Conservation (phyloP, 35 echinoderm and acorn worm genomes). For the Apostichopus parvimensis region DNA sequence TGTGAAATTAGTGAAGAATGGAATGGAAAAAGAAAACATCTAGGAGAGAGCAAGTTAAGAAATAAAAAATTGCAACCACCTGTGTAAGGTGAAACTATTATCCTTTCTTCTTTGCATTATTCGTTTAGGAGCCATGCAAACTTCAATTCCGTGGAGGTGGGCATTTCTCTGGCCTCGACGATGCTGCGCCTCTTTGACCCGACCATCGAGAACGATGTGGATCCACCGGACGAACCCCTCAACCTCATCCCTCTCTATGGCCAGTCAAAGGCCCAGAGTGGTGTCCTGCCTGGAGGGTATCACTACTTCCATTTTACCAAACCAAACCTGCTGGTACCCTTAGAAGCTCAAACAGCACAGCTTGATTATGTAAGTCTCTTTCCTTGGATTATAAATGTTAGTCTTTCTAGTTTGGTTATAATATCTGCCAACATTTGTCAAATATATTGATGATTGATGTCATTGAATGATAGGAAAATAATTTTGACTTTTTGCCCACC, state of each 20-base stretch:
- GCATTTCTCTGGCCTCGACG: constrained; percentile 73
- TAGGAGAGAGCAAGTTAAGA: too few relatives aligned
- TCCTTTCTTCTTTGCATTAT: too few relatives aligned
- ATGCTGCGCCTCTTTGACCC: constrained; percentile 95
- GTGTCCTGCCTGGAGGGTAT: constrained; percentile 74
- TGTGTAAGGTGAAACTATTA: too few relatives aligned
- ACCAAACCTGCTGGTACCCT: constrained; percentile 61
- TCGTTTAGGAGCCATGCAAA: constrained; percentile 77
- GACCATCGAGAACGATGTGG: constrained; percentile 76
- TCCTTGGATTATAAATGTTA: not conserved
- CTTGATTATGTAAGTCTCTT: constrained; percentile 84
- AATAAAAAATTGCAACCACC: too few relatives aligned
- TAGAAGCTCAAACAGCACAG: constrained; percentile 80
- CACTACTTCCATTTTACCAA: constrained; percentile 87
- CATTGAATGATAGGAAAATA: too few relatives aligned
- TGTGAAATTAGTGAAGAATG: too few relatives aligned
- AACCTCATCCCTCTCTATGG: constrained; percentile 83
- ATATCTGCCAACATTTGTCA: not conserved
- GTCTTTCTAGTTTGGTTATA: not conserved
- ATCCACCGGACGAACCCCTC: constrained; percentile 70
- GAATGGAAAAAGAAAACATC: too few relatives aligned
- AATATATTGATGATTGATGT: not conserved
- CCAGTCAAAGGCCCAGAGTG: constrained; percentile 73
- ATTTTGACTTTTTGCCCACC: too few relatives aligned
- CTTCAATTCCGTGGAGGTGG: constrained; percentile 93